Base-by-base conservation (phyloP, 2,888 invertebrate species). In the Dasysyrphus albostriatus region DNA sequence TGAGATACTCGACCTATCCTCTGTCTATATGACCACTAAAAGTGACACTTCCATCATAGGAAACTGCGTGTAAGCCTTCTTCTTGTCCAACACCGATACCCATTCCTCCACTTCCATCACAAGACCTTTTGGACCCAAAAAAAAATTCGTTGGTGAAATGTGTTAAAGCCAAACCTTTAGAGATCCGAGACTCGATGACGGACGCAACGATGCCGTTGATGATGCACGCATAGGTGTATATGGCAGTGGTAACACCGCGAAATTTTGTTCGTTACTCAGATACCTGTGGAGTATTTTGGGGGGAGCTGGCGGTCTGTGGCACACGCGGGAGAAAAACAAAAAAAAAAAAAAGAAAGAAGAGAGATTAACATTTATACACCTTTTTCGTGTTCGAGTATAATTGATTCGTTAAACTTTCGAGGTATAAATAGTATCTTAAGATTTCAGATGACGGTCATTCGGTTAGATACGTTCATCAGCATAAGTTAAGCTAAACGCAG, bases 371-470 rank as follows among this genome's bases (percentile, higher is more conserved):
- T 82, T 69, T 79, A 83, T 87, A 75, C 74, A 87, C 87, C 87
- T 87, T 72, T 82, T 87, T 87, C 87, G 83, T 87, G 83, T 83
- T 72, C 78, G 83, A 83, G 83, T 59, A 83, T 83, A 87, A 87
- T 87, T 87, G 76, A 85, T 85, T 82, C 73, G 76, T 83, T 76
- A 76, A 78, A 83, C 83, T 89, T 88, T 88, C 88, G 84, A 78
- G 79, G 85, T 88, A 89, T 89, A 89, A 89, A 89, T 89, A 89
- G 88, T 89, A 88, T 89, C 83, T 88, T 83, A 82, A 73, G 85
- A 84, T 88, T 83, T 54, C 67, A 80, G 69, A 73, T 84, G 85
- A 67, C 78, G 88, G 83, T 89, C 89, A 89, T 88, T 89, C 88
- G 81, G 88, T 88, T 77, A 88, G 77, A 88, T 84, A 83, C 82